A percentile compares a stretch with the other conserved stretches of the same genome.
phyloP scores from a whole-genome alignment of 2,888 invertebrate genomes.

The Platerodrilus igneus region DNA sequence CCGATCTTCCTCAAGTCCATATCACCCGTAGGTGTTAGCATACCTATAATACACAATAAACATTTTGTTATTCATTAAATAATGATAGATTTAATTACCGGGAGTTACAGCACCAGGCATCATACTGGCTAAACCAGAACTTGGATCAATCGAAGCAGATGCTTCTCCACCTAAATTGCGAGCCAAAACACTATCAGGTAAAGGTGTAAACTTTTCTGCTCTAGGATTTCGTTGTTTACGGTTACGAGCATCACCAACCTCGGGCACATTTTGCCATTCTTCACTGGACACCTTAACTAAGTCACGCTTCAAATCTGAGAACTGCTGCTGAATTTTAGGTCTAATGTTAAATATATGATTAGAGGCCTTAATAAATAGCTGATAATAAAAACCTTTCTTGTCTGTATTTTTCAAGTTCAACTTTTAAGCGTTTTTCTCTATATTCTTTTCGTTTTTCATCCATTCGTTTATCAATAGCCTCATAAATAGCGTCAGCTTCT shows the following conservation, averaged over 20 bases:
- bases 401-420: conserved; percentile 94
- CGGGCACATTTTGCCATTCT: conserved; percentile 96
- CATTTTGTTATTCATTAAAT: too few relatives aligned
- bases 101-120: conserved; percentile 82
- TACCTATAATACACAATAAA: conserved; percentile 49
- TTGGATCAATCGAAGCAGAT: conserved; percentile 73
- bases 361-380: conserved; percentile 2
- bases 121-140: conserved; percentile 81
- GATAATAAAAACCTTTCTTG: conserved; percentile 64
- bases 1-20: conserved; percentile 98
- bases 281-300: conserved; percentile 79
- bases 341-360: conserved; percentile 41
- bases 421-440: conserved; percentile 80
- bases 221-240: conserved; percentile 93
- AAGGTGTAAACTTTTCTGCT: conserved; percentile 93
- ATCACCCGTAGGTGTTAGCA: conserved; percentile 84
- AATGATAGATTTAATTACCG: conserved; percentile 41
- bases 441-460: conserved; percentile 98
- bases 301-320: conserved; percentile 92
- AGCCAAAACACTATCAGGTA: conserved; percentile 93
- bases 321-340: conserved; percentile 99
- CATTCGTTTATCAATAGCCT: conserved; percentile 97
- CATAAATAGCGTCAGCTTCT: conserved; percentile 98
- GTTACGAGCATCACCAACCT: conserved; percentile 98
- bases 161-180: conserved; percentile 81